These are phyloP conservation scores for Ancistrus triradiatus DNA, from an alignment of 2,113 vertebrate species.

Conservation along the genomic window DNA sequence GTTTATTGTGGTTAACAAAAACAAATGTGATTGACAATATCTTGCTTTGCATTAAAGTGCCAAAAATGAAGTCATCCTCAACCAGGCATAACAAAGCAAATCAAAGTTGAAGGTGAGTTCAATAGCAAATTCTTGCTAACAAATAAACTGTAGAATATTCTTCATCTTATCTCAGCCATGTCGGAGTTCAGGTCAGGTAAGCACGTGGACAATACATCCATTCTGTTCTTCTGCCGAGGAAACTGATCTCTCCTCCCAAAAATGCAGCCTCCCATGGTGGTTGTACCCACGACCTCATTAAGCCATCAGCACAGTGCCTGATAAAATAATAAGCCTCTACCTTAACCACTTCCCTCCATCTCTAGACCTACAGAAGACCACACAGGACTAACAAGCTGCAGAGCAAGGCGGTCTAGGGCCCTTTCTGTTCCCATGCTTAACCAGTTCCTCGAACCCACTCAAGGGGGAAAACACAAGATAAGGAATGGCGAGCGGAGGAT, in stretches of 20 bases:
- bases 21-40: background rate
- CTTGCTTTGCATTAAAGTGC: background rate
- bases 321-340: slow-evolving; percentile 37
- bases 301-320: slow-evolving; percentile 63
- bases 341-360: slow-evolving; percentile 25
- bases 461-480: slow-evolving; percentile 42
- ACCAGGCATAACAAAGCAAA: background rate
- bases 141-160: slow-evolving; percentile 25
- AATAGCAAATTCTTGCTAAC: background rate
- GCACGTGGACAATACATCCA: slow-evolving; percentile 59
- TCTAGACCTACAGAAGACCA: slow-evolving; percentile 42
- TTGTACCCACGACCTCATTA: slow-evolving; percentile 63
- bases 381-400: slow-evolving; percentile 53
- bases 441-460: slow-evolving; percentile 36
- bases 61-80: background rate
- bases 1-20: background rate
- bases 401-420: slow-evolving; percentile 46
- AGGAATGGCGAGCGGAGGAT: slow-evolving; percentile 12
- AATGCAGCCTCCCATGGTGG: slow-evolving; percentile 54
- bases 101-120: background rate
- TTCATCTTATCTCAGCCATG: slow-evolving; percentile 47
- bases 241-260: slow-evolving; percentile 47
- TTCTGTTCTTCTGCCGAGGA: slow-evolving; percentile 54
- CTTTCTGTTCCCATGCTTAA: slow-evolving; percentile 55
- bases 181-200: slow-evolving; percentile 60